These are phyloP conservation scores for Cotesia typhae DNA, from an alignment of 1,140 invertebrate genomes.

Conservation along the genomic window DNA sequence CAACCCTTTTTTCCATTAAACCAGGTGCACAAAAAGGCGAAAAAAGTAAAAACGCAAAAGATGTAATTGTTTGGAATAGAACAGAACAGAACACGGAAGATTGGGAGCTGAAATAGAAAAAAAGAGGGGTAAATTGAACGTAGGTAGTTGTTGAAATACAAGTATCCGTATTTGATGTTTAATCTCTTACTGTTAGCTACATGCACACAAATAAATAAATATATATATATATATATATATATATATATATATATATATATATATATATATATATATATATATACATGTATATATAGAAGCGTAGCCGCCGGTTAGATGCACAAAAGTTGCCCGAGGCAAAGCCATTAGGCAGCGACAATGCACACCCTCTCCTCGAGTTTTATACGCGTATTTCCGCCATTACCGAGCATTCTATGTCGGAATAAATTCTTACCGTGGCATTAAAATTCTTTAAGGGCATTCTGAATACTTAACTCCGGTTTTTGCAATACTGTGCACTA, in stretches of 20 bases:
- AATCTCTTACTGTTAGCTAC: neutral
- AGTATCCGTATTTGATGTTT: conserved; percentile 33
- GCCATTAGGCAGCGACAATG: conserved; percentile 59
- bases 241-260: conserved; percentile 15
- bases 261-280: conserved; percentile 13
- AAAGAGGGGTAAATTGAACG: neutral
- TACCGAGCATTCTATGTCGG: conserved; percentile 57
- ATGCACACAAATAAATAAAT: neutral
- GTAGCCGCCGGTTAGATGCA: conserved; percentile 34
- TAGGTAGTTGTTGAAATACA: neutral
- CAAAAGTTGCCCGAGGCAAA: conserved; percentile 45
- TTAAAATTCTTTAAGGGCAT: conserved; percentile 58
- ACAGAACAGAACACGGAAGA: neutral
- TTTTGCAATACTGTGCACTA: conserved; percentile 33
- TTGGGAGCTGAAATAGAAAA: neutral
- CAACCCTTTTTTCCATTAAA: too few species aligned
- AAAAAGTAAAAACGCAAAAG: too few species aligned
- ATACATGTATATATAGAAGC: conserved; percentile 13
- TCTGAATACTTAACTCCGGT: conserved; percentile 50
- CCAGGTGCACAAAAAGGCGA: too few species aligned
- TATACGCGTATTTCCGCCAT: conserved; percentile 58
- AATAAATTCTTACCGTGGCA: conserved; percentile 58
- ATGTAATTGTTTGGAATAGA: neutral
- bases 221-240: conserved; percentile 12
- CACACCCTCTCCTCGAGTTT: conserved; percentile 56